Conservation (phyloP, 2,797 vertebrate species). For the Buphagus erythrorhynchus region DNA sequence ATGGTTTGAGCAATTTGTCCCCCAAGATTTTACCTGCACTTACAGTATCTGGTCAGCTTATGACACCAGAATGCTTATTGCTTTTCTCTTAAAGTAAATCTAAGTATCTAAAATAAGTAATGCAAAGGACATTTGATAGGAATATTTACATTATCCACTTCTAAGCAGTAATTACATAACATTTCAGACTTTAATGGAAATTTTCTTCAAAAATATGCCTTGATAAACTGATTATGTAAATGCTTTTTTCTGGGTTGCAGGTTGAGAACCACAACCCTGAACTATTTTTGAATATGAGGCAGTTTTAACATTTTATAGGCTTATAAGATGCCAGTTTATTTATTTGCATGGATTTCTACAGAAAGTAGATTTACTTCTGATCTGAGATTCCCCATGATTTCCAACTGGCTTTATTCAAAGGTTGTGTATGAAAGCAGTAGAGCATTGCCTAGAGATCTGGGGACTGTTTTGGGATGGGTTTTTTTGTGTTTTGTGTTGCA, state of each 20-base stretch:
- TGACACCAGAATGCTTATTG: neutral
- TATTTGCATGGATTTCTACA: neutral
- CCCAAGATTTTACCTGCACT: neutral
- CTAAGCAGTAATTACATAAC: neutral
- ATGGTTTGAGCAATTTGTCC: neutral
- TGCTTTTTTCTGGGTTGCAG: neutral
- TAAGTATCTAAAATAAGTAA: neutral
- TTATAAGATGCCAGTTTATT: neutral
- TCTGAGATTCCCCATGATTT: neutral
- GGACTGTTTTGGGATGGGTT: fast-evolving
- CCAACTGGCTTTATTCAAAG: neutral
- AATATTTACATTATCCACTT: neutral
- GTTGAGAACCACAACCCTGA: neutral
- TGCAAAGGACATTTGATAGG: neutral
- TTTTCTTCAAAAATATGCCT: neutral
- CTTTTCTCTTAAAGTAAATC: neutral
- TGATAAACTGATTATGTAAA: neutral
- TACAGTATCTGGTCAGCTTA: neutral
- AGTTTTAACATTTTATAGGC: neutral
- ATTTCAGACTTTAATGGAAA: neutral
- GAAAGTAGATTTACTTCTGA: neutral
- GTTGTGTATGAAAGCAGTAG: neutral
- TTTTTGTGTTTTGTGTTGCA: neutral
- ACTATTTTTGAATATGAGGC: neutral
- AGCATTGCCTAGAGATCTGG: neutral